Base-by-base conservation (phyloP, 2,113 vertebrate genomes). In the Progne subis region DNA sequence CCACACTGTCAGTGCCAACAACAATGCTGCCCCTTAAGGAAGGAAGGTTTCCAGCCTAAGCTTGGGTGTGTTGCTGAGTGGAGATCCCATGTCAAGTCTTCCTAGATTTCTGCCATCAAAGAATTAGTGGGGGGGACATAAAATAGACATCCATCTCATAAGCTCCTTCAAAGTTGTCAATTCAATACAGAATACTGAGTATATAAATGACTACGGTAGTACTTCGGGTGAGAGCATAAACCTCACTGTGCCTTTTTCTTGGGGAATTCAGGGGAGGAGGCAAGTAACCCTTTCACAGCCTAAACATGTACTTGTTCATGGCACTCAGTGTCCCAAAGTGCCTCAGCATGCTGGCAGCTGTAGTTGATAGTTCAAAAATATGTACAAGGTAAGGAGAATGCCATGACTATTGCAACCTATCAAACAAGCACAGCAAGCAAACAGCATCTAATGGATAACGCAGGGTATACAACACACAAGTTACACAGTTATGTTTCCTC, bases 391-490 rank as follows among this genome's bases (percentile, higher is more conserved):
- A 94, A 55, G 81, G 69, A 97, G 77, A 90, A 93, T 25, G 88
- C 69, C 88, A 61, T 31, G 57, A 68, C 26, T 52, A 74, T 64
- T 34, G 78, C 37, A 79, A 23, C 47, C 78, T 92, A 96, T 44
- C 63, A 86, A 95, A 94, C n/a, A 80, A 78, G 93, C 93, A 95
- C 46, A 34, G 93, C 86, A 93, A 96, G 90, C 81, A 72, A 94
- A 92, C 59, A 65, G 68, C 52, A 49, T 50, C 77, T 95, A 72
- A 81, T 79, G 89, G 75, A 26, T 80, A 80, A 96, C 3, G 17
- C 12, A 29, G 13, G 90, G 83, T 68, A 88, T 18, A 88, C 65
- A 72, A 72, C 64, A 92, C 80, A 77, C 53, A 77, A 90, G 94
- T 63, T 92, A 92, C 86, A 94, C n/a, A 67, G 89, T 61, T 76